A percentile compares a stretch with the other conserved stretches of the same genome.
phyloP scores from a whole-genome alignment of 2,113 vertebrate species.

The Epinephelus moara region DNA sequence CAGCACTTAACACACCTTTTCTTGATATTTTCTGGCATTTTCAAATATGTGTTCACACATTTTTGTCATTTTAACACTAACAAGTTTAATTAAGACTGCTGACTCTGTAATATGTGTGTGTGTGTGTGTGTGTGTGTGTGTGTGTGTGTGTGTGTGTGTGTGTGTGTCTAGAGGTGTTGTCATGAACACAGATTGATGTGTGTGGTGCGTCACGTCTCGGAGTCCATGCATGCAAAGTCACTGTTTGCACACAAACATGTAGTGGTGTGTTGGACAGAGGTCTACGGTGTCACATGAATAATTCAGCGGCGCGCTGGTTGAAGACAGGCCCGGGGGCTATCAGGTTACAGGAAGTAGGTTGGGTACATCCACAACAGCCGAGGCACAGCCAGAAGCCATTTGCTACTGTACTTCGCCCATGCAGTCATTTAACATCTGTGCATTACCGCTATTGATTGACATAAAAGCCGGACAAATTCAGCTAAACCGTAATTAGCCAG shows the following conservation, averaged over 20 bases:
- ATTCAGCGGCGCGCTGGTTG: conserved; percentile 59
- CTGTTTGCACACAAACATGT: conserved; percentile 79
- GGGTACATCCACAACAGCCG: conserved; percentile 37
- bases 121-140: conserved; percentile 13
- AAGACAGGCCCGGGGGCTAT: conserved; percentile 55
- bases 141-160: conserved; percentile 1
- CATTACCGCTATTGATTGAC: conserved; percentile 78
- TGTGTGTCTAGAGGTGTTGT: conserved; percentile 1
- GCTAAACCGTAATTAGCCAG: conserved; percentile 79
- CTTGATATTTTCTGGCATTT: background rate
- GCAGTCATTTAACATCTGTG: conserved; percentile 69
- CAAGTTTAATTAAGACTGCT: background rate
- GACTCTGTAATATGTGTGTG: conserved; percentile 12
- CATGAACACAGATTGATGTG: conserved; percentile 31
- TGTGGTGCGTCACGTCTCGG: conserved; percentile 11
- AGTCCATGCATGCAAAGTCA: conserved; percentile 48
- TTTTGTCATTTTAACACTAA: conserved; percentile 8
- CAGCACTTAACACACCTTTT: background rate
- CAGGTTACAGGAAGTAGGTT: conserved; percentile 77
- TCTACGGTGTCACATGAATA: conserved; percentile 73
- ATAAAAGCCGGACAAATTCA: conserved; percentile 73
- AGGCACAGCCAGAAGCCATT: conserved; percentile 49
- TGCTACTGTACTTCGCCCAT: conserved; percentile 54
- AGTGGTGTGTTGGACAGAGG: conserved; percentile 59
- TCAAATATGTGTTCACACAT: conserved; percentile 2